phyloP scores from a whole-genome alignment of 2,888 invertebrate genomes.

The Litoditis marina region DNA sequence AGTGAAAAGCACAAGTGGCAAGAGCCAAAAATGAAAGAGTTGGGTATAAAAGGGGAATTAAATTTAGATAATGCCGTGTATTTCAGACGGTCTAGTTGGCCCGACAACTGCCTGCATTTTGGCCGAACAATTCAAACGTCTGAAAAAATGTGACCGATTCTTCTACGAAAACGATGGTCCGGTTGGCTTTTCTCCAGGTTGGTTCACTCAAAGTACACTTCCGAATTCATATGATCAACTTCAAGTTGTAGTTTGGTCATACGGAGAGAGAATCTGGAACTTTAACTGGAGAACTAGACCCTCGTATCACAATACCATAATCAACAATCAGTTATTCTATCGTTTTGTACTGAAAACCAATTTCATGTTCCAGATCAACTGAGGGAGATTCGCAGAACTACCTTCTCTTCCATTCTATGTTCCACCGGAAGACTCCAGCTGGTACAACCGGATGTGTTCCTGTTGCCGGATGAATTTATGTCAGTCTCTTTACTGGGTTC shows the following conservation, averaged over 20 bases:
- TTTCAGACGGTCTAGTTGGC: conserved; percentile 77
- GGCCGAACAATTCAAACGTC: conserved; percentile 73
- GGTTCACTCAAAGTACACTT: too few species aligned
- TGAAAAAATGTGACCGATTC: conserved; percentile 82
- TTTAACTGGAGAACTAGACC: not conserved
- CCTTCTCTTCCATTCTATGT: conserved; percentile 80
- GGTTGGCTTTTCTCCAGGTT: conserved; percentile 45
- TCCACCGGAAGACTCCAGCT: conserved; percentile 69
- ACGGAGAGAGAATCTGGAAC: conserved; percentile 1
- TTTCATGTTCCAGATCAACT: conserved; percentile 69
- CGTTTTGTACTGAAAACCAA: too few species aligned
- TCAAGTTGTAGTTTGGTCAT: too few species aligned
- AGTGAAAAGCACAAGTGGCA: not conserved
- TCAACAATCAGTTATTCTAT: too few species aligned
- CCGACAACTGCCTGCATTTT: conserved; percentile 91
- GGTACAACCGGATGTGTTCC: conserved; percentile 82
- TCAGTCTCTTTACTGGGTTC: conserved; percentile 5
- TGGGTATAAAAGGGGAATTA: not conserved
- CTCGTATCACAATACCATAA: not conserved
- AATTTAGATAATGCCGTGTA: not conserved
- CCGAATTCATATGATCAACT: not conserved
- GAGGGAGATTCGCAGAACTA: conserved; percentile 77
- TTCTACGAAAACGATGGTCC: conserved; percentile 64
- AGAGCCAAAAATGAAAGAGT: not conserved
- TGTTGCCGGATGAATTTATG: conserved; percentile 70